Evolutionary conservation across 1,140 invertebrate genomes (phyloP).

Genomic region (Macrobrachium nipponense): DNA sequence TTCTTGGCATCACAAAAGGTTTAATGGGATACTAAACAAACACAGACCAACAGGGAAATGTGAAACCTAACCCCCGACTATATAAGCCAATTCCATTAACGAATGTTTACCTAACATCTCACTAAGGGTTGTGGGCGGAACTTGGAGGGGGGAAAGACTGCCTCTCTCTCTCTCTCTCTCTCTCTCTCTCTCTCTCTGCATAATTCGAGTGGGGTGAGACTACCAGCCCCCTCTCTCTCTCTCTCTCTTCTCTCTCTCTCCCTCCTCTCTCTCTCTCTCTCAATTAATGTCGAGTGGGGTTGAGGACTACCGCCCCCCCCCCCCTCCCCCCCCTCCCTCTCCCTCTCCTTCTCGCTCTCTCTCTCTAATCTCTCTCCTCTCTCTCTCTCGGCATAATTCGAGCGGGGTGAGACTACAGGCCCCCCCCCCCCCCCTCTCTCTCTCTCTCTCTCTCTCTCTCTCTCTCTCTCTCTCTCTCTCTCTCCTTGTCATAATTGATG

Average conservation of each 20-base stretch:
- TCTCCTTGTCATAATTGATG: not conserved
- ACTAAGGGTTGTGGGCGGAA: no score
- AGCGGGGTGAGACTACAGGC: not conserved
- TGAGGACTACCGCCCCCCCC: no score
- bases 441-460: slow-evolving; percentile 11
- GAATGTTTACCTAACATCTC: no score
- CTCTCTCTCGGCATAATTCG: not conserved
- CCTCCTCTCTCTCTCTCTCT: not conserved
- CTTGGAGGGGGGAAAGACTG: no score
- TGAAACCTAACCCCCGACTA: no score
- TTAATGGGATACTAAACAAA: no score
- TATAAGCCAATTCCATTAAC: no score
- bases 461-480: slow-evolving; percentile 11
- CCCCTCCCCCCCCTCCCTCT: not conserved
- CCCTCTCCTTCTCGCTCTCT: not conserved
- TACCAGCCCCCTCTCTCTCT: not conserved
- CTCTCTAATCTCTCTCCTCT: not conserved
- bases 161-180: not conserved
- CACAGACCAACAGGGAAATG: no score
- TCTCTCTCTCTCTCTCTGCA: not conserved
- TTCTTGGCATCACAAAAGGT: no score
- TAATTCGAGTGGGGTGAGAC: no score
- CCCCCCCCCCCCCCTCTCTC: not conserved
- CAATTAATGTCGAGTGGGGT: no score
- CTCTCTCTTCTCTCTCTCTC: not conserved